These are phyloP conservation scores for Arctocebus calabarensis DNA, from an alignment of 2,797 vertebrate genomes.

Conservation along the genomic window DNA sequence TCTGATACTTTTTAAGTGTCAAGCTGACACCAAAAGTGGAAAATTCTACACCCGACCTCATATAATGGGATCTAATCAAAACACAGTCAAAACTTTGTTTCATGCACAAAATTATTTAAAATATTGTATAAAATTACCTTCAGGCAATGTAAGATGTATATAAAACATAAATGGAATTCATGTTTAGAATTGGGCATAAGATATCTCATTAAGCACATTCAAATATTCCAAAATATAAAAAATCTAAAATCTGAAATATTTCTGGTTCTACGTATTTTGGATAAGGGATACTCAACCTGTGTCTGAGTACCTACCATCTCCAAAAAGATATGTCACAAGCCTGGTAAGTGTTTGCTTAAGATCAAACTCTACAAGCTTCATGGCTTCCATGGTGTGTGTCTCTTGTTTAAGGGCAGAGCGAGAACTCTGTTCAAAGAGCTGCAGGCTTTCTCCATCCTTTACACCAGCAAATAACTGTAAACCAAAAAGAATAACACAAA, in stretches of 20 bases:
- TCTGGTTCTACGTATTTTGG: neutral
- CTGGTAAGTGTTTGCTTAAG: conserved; percentile 92
- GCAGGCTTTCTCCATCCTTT: conserved; percentile 89
- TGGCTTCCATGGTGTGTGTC: conserved; percentile 94
- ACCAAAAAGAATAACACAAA: conserved; percentile 2
- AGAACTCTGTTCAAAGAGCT: conserved; percentile 91
- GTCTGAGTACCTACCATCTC: conserved; percentile 89
- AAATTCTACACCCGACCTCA: neutral
- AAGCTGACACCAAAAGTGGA: neutral
- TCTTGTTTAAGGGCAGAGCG: conserved; percentile 93
- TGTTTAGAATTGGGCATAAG: neutral
- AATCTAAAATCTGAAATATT: neutral
- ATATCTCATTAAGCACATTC: neutral
- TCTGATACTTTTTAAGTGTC: neutral
- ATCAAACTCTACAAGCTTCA: conserved; percentile 93
- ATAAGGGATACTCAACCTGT: neutral
- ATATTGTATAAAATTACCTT: neutral
- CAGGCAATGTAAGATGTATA: neutral
- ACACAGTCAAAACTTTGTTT: neutral
- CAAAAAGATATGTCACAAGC: conserved; percentile 93
- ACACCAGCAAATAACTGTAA: conserved; percentile 92
- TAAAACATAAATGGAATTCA: neutral
- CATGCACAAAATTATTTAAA: neutral
- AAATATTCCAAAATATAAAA: neutral
- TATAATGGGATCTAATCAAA: neutral